These are phyloP conservation scores for Aricia agestis DNA, from an alignment of 1,140 invertebrate genomes.

Conservation along the genomic window DNA sequence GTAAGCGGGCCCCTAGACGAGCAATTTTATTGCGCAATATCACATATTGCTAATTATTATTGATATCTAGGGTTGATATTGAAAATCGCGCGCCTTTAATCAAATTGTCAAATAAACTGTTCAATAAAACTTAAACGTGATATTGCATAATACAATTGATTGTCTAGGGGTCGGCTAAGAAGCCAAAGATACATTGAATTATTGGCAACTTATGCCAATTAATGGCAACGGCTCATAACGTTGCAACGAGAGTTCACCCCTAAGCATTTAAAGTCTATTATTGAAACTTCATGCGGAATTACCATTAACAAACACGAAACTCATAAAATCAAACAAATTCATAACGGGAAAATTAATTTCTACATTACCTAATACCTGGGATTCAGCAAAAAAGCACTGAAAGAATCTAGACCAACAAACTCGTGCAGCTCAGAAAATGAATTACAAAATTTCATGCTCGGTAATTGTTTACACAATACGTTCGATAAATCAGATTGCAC, in stretches of 20 bases:
- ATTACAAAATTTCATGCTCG: constrained; percentile 3
- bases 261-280: neutral
- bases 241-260: neutral
- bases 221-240: no score
- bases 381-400: neutral
- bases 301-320: neutral
- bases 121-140: no score
- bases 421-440: neutral
- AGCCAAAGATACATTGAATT: no score
- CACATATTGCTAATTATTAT: no score
- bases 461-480: constrained; percentile 3
- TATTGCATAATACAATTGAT: no score
- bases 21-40: no score
- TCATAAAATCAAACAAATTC: neutral
- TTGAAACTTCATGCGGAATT: neutral
- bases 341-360: neutral
- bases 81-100: no score
- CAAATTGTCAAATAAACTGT: no score
- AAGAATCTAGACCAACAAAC: neutral
- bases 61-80: no score
- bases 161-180: no score
- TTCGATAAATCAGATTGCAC: constrained; percentile 2
- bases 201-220: no score
- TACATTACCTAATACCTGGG: neutral
- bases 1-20: no score